Evolutionary conservation across 2,888 invertebrate genomes (phyloP).

Genomic region (Ormyrus nitidulus): DNA sequence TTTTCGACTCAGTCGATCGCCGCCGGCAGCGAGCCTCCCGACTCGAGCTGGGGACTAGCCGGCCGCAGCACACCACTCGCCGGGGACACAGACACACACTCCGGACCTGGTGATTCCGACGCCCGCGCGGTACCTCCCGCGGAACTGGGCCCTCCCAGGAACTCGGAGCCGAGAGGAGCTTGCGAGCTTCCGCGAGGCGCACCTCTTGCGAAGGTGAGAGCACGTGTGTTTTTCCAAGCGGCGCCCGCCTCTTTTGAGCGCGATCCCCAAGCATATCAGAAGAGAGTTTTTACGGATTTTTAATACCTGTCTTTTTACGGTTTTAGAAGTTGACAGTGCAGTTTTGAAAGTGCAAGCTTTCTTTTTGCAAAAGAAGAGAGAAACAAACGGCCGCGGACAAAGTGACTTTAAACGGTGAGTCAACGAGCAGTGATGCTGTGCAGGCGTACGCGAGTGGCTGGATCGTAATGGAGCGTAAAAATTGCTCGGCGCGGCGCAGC

Average conservation of each 20-base stretch:
- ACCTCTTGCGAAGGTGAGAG: no score
- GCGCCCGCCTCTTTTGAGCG: no score
- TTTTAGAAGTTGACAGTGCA: background rate
- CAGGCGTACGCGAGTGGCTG: conserved; percentile 22
- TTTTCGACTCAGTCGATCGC: conserved; percentile 53
- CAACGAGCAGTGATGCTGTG: conserved; percentile 26
- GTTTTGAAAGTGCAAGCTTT: background rate
- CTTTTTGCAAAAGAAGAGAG: background rate
- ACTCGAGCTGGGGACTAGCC: background rate
- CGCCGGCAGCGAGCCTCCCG: conserved; percentile 8
- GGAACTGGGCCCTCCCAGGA: no score
- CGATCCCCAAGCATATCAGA: no score
- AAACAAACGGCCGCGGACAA: no score
- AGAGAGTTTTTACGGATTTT: background rate
- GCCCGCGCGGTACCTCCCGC: conserved; percentile 61
- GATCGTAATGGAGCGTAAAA: conserved; percentile 5
- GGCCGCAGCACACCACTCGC: no score
- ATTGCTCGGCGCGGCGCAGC: background rate
- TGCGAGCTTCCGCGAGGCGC: no score
- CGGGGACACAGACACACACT: no score
- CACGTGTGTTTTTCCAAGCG: no score
- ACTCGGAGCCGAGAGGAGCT: no score
- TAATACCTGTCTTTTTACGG: background rate
- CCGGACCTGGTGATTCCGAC: conserved; percentile 69
- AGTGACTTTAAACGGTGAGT: conserved; percentile 20